Conservation (phyloP, 1,140 invertebrate genomes). For the Contarinia nasturtii region DNA sequence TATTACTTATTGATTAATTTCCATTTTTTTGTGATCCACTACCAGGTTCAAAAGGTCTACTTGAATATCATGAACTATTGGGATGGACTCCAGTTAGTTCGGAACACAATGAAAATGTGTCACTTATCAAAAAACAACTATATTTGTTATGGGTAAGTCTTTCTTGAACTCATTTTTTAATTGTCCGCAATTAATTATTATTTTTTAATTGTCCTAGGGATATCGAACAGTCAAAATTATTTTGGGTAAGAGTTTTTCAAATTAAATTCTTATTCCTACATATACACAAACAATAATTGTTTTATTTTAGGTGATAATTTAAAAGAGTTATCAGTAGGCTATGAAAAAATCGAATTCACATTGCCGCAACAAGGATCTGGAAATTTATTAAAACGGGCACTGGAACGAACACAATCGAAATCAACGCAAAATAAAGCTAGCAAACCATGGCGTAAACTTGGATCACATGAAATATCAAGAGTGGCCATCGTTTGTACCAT, state of each 20-base stretch:
- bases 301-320: constrained; percentile 21
- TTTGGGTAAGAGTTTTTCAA: background rate
- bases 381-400: constrained; percentile 18
- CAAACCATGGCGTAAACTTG: constrained; percentile 28
- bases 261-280: too few species aligned
- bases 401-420: constrained; percentile 19
- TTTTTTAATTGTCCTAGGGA: too few species aligned
- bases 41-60: too few species aligned
- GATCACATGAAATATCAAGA: constrained; percentile 58
- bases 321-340: constrained; percentile 16
- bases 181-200: too few species aligned
- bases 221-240: constrained; percentile 26
- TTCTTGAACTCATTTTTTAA: too few species aligned
- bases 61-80: constrained; percentile 90
- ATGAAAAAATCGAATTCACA: constrained; percentile 22
- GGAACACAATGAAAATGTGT: constrained; percentile 69
- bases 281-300: too few species aligned
- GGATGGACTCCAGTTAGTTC: constrained; percentile 89
- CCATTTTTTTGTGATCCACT: too few species aligned
- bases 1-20: too few species aligned
- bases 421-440: constrained; percentile 11
- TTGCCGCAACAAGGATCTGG: constrained; percentile 16
- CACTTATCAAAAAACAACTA: constrained; percentile 62
- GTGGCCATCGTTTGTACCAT: constrained; percentile 73
- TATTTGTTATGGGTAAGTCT: constrained; percentile 79